Evolutionary conservation across 2,888 invertebrate species (phyloP).

Genomic region (Hanleya hanleyi): DNA sequence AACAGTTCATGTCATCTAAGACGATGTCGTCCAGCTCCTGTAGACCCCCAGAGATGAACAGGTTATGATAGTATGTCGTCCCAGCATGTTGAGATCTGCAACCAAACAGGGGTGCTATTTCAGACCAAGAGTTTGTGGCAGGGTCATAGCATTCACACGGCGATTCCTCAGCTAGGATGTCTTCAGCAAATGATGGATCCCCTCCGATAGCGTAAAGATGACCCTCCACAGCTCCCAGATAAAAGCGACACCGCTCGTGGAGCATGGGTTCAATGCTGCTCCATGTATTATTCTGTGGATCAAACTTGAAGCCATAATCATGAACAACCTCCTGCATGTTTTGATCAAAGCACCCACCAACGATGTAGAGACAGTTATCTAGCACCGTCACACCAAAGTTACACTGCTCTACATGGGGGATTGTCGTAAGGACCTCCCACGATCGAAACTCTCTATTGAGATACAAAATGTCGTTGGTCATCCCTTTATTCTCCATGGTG

Average conservation of each 20-base stretch:
- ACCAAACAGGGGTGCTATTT: constrained; percentile 50
- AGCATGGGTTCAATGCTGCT: constrained; percentile 77
- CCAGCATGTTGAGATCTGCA: constrained; percentile 67
- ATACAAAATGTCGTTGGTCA: constrained; percentile 82
- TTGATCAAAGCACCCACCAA: constrained; percentile 82
- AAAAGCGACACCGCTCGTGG: constrained; percentile 62
- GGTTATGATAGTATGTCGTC: constrained; percentile 41
- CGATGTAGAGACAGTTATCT: constrained; percentile 81
- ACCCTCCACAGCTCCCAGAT: constrained; percentile 52
- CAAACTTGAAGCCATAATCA: constrained; percentile 82
- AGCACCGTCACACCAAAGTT: constrained; percentile 83
- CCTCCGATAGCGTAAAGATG: constrained; percentile 67
- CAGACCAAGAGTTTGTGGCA: constrained; percentile 51
- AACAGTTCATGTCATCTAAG: constrained; percentile 71
- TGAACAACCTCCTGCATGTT: constrained; percentile 81
- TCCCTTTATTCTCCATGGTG: constrained; percentile 71
- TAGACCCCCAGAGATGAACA: constrained; percentile 77
- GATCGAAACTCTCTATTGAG: constrained; percentile 77
- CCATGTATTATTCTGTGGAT: constrained; percentile 80
- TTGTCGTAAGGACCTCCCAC: constrained; percentile 81
- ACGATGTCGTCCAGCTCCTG: constrained; percentile 76
- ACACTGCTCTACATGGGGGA: constrained; percentile 84
- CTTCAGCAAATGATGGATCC: constrained; percentile 76
- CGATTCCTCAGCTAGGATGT: constrained; percentile 42
- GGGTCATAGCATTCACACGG: constrained; percentile 60